phyloP scores from a whole-genome alignment of 23 tunicate species.

The Trididemnum miniatum region DNA sequence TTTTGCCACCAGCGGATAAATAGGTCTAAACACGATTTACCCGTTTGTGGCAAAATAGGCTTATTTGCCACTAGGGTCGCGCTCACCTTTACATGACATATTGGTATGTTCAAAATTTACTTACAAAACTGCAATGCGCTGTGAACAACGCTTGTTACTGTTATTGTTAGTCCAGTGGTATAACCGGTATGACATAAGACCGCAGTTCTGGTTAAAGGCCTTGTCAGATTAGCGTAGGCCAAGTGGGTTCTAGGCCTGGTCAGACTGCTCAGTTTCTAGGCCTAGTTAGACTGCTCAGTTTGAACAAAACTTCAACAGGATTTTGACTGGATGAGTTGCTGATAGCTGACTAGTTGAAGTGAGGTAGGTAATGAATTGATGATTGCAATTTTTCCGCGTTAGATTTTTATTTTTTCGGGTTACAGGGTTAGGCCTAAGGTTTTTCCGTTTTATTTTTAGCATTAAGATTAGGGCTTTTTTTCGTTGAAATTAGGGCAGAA shows the following conservation, averaged over 20 bases:
- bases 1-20: constrained; percentile 16
- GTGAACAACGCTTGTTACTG: too few species aligned
- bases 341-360: background rate
- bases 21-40: background rate
- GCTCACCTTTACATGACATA: background rate
- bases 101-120: too few species aligned
- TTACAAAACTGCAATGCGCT: too few species aligned
- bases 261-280: background rate
- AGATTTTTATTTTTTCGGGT: background rate
- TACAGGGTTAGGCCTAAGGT: background rate
- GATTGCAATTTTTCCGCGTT: background rate
- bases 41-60: constrained; percentile 1
- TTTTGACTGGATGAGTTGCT: background rate
- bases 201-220: background rate
- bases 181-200: background rate
- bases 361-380: background rate
- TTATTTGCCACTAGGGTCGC: background rate
- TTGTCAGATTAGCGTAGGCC: background rate
- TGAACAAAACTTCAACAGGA: background rate
- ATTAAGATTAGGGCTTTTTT: background rate
- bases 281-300: background rate
- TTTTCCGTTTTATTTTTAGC: background rate
- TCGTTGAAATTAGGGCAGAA: background rate
- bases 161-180: background rate
- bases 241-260: background rate